These are phyloP conservation scores for Hemithea aestivaria DNA, from an alignment of 2,888 invertebrate species.

Conservation along the genomic window DNA sequence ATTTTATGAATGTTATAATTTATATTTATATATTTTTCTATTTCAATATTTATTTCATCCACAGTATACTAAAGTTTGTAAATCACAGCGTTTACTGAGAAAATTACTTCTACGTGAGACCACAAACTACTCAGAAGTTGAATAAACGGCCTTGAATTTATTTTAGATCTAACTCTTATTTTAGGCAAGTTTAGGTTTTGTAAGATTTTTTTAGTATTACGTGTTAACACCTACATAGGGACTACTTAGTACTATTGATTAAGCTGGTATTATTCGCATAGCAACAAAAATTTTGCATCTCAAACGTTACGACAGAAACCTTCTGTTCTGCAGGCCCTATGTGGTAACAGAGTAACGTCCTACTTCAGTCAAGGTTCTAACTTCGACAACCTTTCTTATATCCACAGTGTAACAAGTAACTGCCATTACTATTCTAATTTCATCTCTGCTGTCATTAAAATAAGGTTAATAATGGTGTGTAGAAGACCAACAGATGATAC, in stretches of 20 bases:
- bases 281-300: conserved; percentile 46
- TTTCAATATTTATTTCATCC: too few relatives aligned
- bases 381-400: conserved; percentile 37
- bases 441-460: background rate
- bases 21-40: too few relatives aligned
- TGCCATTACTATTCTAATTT: conserved; percentile 13
- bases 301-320: conserved; percentile 54
- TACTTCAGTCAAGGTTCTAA: conserved; percentile 74
- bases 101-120: too few relatives aligned
- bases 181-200: background rate
- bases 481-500: conserved; percentile 51
- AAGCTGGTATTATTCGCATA: conserved; percentile 39
- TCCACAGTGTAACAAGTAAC: conserved; percentile 34
- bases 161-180: background rate
- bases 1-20: too few relatives aligned
- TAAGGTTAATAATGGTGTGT: conserved; percentile 27
- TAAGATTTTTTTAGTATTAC: background rate
- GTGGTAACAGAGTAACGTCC: conserved; percentile 69
- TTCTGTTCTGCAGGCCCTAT: conserved; percentile 68
- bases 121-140: background rate
- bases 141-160: conserved; percentile 6
- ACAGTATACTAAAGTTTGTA: too few relatives aligned
- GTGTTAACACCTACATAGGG: too few relatives aligned
- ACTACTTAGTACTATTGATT: too few relatives aligned
- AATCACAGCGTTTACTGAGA: too few relatives aligned